phyloP scores from a whole-genome alignment of 2,888 invertebrate genomes.

The Plutella xylostella region DNA sequence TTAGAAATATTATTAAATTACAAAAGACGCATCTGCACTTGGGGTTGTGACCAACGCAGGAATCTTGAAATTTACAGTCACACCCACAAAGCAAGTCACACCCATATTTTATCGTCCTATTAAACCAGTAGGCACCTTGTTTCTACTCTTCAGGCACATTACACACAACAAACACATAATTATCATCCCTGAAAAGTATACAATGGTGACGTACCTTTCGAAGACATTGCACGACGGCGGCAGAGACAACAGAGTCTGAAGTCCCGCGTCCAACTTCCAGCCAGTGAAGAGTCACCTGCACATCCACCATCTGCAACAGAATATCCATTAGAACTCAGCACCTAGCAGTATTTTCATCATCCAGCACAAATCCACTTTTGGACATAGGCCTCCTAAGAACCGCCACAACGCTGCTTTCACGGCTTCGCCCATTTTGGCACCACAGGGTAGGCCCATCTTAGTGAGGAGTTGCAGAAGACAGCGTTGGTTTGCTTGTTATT shows the following conservation, averaged over 20 bases:
- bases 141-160: no score
- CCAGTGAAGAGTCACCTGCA: conserved; percentile 81
- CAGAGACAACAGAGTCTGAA: conserved; percentile 83
- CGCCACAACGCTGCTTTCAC: not conserved
- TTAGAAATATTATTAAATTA: no score
- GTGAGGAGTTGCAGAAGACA: no score
- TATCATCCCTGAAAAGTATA: not conserved
- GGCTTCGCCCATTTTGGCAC: no score
- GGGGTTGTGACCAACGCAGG: no score
- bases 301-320: conserved; percentile 71
- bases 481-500: no score
- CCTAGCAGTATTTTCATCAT: not conserved
- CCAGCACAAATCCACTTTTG: not conserved
- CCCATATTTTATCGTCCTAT: no score
- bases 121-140: no score
- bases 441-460: not conserved
- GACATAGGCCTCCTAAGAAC: not conserved
- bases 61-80: no score
- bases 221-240: conserved; percentile 85
- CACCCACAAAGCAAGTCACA: no score
- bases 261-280: conserved; percentile 80
- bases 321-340: not conserved
- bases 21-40: no score
- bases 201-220: conserved; percentile 72
- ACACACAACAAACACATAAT: not conserved